Percentiles rank a stretch among this genome's conserved stretches.
Evolutionary conservation across 2,113 vertebrate species (phyloP).

Genomic region (Lamprotornis superbus): DNA sequence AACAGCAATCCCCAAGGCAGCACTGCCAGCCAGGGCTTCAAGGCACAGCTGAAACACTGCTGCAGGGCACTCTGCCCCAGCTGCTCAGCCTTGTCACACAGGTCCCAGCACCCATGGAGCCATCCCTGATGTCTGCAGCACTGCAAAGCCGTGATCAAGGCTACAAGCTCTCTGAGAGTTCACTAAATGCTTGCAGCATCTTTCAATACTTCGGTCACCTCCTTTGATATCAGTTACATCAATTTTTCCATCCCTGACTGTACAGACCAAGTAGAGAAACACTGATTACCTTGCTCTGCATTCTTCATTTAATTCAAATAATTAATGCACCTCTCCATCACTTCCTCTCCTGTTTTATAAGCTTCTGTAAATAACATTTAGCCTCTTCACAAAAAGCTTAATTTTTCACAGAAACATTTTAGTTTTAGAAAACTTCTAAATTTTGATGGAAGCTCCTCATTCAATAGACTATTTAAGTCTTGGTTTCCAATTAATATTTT

Average conservation of each 20-base stretch:
- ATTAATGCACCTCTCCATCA: neutral
- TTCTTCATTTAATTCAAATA: neutral
- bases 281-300: neutral
- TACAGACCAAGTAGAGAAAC: neutral
- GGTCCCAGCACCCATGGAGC: neutral
- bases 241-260: neutral
- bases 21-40: neutral
- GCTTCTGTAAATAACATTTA: neutral
- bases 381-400: neutral
- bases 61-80: neutral
- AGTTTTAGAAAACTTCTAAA: neutral
- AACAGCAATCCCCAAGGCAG: neutral
- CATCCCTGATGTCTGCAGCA: neutral
- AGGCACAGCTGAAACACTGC: neutral
- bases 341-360: neutral
- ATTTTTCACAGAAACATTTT: neutral
- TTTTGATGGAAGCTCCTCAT: neutral
- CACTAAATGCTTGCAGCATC: rapidly evolving
- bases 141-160: neutral
- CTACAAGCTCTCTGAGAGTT: neutral
- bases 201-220: neutral
- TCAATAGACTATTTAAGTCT: neutral
- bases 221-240: neutral
- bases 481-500: neutral
- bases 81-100: neutral